Evolutionary conservation across 2,797 vertebrate genomes (phyloP), one percentile per base, ranked within the genome.

Genomic region (Coregonus suidteri): DNA sequence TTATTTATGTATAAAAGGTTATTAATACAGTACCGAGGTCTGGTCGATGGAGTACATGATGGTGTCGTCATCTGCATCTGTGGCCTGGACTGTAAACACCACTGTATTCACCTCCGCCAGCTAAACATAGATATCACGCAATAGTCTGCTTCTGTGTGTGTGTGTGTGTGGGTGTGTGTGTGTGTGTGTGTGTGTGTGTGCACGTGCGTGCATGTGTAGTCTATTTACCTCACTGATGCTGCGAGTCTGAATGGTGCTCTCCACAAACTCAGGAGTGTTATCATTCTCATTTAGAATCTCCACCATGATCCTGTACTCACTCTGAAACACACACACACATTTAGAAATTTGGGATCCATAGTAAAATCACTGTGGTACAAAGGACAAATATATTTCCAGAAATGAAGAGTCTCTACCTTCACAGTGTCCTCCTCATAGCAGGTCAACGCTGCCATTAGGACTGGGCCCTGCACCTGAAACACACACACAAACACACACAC

Each of bases 271-370:
- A 0, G 94, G 95, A 14, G 20, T 81, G 85, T 97, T 95, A 82
- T 96, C 95, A 0, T 96, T 96, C 85, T 95, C 94, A 3, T 95
- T 94, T 75, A 95, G 87, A 80, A 96, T 91, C 88, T 96, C 95
- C 81, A 96, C 95, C 51, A 95, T 85, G 76, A 97, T 84, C 51
- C 94, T 91, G 88, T 95, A 94, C 78, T 91, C 89, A 75, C 79
- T 89, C 94, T 95, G 59, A 15, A 80, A 78, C 15, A 64, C 0
- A 31, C 20, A 18, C 25, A n/a, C 31, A 74, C n/a, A 59, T 20
- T 9, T 59, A 18, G 20, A 64, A 3, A 1, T 64, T 30, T 64
- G 25, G 20, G 9, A 64, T 64, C 59, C 59, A 64, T 18, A 11
- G 59, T 3, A 47, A 47, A 11, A 47, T 11, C 41, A 47, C 41